phyloP scores from a whole-genome alignment of 2,888 invertebrate genomes.

The Apoderus coryli region DNA sequence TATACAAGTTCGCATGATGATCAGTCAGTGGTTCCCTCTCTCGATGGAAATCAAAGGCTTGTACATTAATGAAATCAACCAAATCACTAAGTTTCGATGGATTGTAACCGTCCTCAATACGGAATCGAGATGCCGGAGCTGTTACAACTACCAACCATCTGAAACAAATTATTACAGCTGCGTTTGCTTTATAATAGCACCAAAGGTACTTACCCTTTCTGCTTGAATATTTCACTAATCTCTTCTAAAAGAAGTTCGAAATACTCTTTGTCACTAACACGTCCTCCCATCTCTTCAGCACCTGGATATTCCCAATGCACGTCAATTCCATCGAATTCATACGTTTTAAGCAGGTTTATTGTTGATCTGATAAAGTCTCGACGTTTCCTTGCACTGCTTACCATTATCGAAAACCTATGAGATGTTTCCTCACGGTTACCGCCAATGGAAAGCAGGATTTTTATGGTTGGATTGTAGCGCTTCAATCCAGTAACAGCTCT shows the following conservation, averaged over 20 bases:
- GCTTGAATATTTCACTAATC: slow-evolving; percentile 42
- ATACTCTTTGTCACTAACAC: slow-evolving; percentile 34
- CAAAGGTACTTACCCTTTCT: too few relatives aligned
- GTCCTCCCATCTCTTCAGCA: slow-evolving; percentile 33
- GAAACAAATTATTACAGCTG: slow-evolving; percentile 2
- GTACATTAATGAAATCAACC: slow-evolving; percentile 53
- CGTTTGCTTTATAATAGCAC: background rate
- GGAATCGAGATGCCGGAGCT: slow-evolving; percentile 45
- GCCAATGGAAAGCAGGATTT: slow-evolving; percentile 59
- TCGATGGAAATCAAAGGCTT: slow-evolving; percentile 47
- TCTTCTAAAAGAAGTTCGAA: slow-evolving; percentile 37
- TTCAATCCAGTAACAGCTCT: slow-evolving; percentile 54
- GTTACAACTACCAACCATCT: slow-evolving; percentile 34
- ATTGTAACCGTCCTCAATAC: slow-evolving; percentile 52
- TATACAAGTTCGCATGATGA: slow-evolving; percentile 37
- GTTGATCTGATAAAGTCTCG: slow-evolving; percentile 49
- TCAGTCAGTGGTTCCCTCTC: slow-evolving; percentile 32
- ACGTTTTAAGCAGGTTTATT: slow-evolving; percentile 45
- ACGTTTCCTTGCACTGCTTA: slow-evolving; percentile 38
- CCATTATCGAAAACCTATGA: slow-evolving; percentile 47
- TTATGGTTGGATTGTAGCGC: slow-evolving; percentile 47
- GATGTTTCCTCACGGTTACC: slow-evolving; percentile 46
- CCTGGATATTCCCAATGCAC: slow-evolving; percentile 66
- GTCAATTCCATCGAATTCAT: slow-evolving; percentile 70
- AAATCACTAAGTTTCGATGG: slow-evolving; percentile 42